Base-by-base conservation (phyloP, 2,888 invertebrate species). In the Athrips mouffetella region DNA sequence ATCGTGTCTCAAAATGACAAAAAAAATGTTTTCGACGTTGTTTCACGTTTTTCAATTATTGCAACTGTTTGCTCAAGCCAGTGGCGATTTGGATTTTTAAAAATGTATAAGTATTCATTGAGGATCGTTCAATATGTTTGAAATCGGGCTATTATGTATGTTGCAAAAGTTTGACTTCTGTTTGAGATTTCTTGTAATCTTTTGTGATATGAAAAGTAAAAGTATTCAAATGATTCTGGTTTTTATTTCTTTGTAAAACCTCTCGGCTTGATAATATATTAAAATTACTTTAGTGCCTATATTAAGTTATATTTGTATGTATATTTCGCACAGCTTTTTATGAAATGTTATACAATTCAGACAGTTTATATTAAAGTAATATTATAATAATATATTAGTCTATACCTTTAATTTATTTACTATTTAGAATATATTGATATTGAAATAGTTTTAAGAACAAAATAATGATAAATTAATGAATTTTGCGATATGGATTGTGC, bases 191-290 rank as follows among this genome's bases (percentile, higher is more conserved):
- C 62, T 56, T 86, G 80, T 84, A 82, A 72, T 79, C 70, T 66
- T 80, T 23, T 86, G 82, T 80, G 80, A 80, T 80, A 79, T 73
- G 60, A 75, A 74, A 80, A 81, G 79, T 80, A 83, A 82, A 76
- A 65, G 58, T 66, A 77, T 76, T 73, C 62, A 74, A 79, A 73
- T 63, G 58, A 68, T 67, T 73, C 62, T 50, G 55, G 55, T 77
- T 76, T 81, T 67, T 81, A 78, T 78, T 63, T 79, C 81, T 76
- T 74, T 62, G 58, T 47, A 51, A 56, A 51, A 66, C 67, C 70
- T 70, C 61, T 62, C 56, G 54, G 21, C 42, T 46, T 49, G 54
- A 52, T 59, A 66, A 59, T 57, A 62, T 66, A 65, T 71, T 67
- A 66, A 59, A 70, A 63, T n/a, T n/a, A n/a, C n/a, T n/a, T n/a